Conservation (phyloP, 1,140 invertebrate species). For the Sminthurinus signatus region DNA sequence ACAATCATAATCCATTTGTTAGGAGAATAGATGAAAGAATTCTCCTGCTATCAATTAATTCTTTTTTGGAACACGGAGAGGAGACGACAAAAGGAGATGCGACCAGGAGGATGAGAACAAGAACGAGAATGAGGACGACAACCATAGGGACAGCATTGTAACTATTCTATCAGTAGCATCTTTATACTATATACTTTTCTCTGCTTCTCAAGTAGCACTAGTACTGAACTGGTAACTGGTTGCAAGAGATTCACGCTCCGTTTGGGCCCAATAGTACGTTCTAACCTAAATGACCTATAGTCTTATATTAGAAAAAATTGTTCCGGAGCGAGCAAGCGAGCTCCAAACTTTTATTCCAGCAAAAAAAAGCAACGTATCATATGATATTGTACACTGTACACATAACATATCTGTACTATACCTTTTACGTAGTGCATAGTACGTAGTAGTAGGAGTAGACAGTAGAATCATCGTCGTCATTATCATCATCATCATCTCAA, state of each 20-base stretch:
- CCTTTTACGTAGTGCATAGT: too few species aligned
- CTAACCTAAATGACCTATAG: slow-evolving; percentile 11
- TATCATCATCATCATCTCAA: too few species aligned
- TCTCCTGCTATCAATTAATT: slow-evolving; percentile 17
- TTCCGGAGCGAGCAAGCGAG: neutral
- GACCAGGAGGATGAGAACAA: neutral
- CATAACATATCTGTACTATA: too few species aligned
- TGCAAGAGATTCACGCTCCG: slow-evolving; percentile 18
- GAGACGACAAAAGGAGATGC: neutral
- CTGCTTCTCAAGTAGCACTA: too few species aligned
- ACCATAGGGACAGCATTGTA: neutral
- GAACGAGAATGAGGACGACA: neutral
- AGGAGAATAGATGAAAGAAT: slow-evolving; percentile 14
- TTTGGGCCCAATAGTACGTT: slow-evolving; percentile 7
- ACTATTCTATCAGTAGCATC: too few species aligned
- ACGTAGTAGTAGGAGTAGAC: too few species aligned
- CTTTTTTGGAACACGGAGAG: neutral
- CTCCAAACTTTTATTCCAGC: slow-evolving; percentile 1
- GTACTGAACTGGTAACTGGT: too few species aligned
- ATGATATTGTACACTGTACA: too few species aligned
- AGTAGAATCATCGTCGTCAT: too few species aligned
- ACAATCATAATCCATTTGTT: slow-evolving; percentile 17
- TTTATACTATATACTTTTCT: too few species aligned
- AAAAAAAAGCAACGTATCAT: too few species aligned
- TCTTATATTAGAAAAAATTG: neutral